These are phyloP conservation scores for Brevipalpus yothersi DNA, from an alignment of 1,140 invertebrate genomes.

Conservation along the genomic window DNA sequence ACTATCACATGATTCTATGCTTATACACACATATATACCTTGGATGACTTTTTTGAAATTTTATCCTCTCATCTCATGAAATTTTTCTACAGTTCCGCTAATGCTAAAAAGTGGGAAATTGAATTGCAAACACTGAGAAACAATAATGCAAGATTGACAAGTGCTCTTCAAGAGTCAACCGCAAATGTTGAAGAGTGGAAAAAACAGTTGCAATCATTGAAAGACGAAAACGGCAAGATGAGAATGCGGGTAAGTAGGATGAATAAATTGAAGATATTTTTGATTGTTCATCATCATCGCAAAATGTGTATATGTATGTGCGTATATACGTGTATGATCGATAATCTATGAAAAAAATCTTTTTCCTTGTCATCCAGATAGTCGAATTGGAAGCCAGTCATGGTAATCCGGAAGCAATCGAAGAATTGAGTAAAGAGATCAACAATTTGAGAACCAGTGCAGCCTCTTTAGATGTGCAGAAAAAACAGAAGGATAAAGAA, in stretches of 20 bases:
- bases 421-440: constrained; percentile 31
- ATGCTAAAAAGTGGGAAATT: constrained; percentile 95
- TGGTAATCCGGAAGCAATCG: constrained; percentile 26
- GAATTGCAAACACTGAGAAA: constrained; percentile 85
- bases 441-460: constrained; percentile 38
- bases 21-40: constrained; percentile 6
- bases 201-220: constrained; percentile 74
- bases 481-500: constrained; percentile 40
- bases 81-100: constrained; percentile 44
- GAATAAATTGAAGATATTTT: neutral
- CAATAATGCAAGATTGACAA: constrained; percentile 78
- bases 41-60: constrained; percentile 9
- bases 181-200: constrained; percentile 98
- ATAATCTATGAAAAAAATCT: neutral
- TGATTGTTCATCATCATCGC: neutral
- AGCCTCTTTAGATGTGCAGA: constrained; percentile 43
- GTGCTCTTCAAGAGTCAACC: constrained; percentile 84
- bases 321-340: too few species aligned
- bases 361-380: constrained; percentile 5
- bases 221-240: constrained; percentile 76
- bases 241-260: constrained; percentile 32
- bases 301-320: neutral
- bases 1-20: neutral
- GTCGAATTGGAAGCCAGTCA: constrained; percentile 21
- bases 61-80: neutral